Percentiles rank a stretch among this genome's conserved stretches.
Conservation (phyloP, 2,888 invertebrate species). For the Drosophila koepferae region DNA sequence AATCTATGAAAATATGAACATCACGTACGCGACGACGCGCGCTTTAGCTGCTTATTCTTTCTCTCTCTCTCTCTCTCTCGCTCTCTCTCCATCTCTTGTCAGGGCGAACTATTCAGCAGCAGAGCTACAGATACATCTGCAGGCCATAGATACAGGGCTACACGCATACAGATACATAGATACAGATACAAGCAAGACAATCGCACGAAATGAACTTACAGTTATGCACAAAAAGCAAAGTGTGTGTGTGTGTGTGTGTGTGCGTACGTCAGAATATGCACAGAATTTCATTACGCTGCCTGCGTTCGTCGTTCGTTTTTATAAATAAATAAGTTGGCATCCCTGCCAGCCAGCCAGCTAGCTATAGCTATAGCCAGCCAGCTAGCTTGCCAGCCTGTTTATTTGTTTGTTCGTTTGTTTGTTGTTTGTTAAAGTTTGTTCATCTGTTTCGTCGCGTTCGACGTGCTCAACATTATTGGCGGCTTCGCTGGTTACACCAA, state of each 20-base stretch:
- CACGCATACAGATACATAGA: slow-evolving; percentile 21
- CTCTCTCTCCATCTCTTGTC: background rate
- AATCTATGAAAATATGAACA: slow-evolving; percentile 80
- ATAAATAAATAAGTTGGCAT: slow-evolving; percentile 72
- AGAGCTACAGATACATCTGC: slow-evolving; percentile 27
- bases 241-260: slow-evolving; percentile 24
- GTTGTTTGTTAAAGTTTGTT: slow-evolving; percentile 77
- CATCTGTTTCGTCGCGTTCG: slow-evolving; percentile 68
- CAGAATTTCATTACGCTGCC: slow-evolving; percentile 73
- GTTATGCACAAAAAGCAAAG: slow-evolving; percentile 50
- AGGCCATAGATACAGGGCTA: slow-evolving; percentile 1
- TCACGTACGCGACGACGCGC: slow-evolving; percentile 67
- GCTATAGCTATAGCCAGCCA: background rate
- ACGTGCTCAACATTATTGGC: slow-evolving; percentile 66
- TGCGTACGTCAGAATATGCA: slow-evolving; percentile 69
- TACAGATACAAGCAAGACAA: slow-evolving; percentile 53
- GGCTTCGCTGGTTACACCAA: slow-evolving; percentile 27
- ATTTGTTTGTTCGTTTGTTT: slow-evolving; percentile 48
- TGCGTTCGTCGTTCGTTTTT: slow-evolving; percentile 50
- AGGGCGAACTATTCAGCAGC: slow-evolving; percentile 54
- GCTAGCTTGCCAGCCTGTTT: slow-evolving; percentile 24
- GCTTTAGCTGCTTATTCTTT: slow-evolving; percentile 22
- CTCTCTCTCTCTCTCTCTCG: background rate
- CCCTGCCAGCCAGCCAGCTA: slow-evolving; percentile 22
- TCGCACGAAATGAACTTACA: slow-evolving; percentile 68